These are phyloP conservation scores for Heliangelus exortis DNA, from an alignment of 2,797 vertebrate genomes.

Conservation along the genomic window DNA sequence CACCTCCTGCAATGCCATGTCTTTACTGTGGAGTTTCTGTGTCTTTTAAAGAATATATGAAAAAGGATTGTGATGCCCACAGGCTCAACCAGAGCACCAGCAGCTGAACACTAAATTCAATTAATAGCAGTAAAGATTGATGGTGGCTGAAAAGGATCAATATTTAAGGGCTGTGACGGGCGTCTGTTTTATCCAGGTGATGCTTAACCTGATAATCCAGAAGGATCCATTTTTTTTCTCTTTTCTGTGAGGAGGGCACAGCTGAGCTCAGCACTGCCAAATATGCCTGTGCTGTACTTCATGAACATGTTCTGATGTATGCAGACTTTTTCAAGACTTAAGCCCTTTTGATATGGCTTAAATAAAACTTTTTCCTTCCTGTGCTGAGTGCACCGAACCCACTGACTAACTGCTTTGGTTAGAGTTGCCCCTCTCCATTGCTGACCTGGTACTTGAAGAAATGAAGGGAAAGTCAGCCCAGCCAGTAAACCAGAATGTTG, in stretches of 20 bases:
- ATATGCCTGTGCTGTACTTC: not conserved
- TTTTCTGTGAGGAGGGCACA: fast-evolving
- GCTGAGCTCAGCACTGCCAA: not conserved
- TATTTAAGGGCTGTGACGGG: not conserved
- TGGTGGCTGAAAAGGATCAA: not conserved
- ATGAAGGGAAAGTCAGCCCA: not conserved
- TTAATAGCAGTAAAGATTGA: not conserved
- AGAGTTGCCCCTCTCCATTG: not conserved
- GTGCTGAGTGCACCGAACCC: not conserved
- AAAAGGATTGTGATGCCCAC: not conserved
- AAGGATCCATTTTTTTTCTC: not conserved
- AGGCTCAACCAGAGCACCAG: not conserved
- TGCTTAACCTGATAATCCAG: not conserved
- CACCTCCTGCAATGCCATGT: fast-evolving
- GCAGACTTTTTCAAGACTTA: not conserved
- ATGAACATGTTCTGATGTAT: not conserved
- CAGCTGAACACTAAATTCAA: not conserved
- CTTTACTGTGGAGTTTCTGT: not conserved
- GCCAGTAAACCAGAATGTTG: not conserved
- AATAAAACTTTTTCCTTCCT: not conserved
- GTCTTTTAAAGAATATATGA: not conserved
- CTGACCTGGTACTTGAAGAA: fast-evolving
- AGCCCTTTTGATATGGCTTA: not conserved
- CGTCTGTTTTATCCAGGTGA: not conserved
- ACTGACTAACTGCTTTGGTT: not conserved